Percentiles rank a stretch among this genome's conserved stretches.
These are phyloP conservation scores for Gastrophysa polygoni DNA, from an alignment of 2,888 invertebrate genomes.

Conservation along the genomic window DNA sequence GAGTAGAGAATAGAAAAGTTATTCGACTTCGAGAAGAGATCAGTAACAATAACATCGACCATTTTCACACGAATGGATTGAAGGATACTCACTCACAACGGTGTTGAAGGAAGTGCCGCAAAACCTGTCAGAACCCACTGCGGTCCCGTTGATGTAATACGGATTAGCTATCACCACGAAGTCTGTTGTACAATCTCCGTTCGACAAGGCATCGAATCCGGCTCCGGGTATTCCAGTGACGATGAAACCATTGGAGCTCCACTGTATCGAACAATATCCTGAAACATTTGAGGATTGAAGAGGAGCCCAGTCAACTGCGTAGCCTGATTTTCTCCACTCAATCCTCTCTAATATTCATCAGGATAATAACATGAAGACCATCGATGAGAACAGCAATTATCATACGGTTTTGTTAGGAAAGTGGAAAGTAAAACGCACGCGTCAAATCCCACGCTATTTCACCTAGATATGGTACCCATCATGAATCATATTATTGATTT, in stretches of 20 bases:
- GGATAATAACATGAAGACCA: no score
- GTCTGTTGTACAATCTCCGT: conserved; percentile 70
- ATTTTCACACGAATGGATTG: no score
- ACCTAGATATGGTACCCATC: no score
- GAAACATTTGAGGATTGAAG: conserved; percentile 39
- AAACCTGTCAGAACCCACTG: conserved; percentile 68
- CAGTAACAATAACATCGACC: no score
- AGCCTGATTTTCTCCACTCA: neutral
- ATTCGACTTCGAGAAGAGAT: no score
- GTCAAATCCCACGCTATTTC: no score
- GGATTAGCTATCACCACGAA: conserved; percentile 79
- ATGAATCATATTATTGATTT: no score
- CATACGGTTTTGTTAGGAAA: no score
- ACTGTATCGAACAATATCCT: conserved; percentile 75
- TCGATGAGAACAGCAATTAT: no score
- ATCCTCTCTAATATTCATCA: no score
- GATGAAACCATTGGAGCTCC: conserved; percentile 69
- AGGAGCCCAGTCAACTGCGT: neutral
- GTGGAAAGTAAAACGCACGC: no score
- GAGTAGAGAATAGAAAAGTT: no score
- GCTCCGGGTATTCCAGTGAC: conserved; percentile 65
- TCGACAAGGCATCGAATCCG: conserved; percentile 60
- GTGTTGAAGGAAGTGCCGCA: conserved; percentile 75
- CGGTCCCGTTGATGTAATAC: conserved; percentile 53
- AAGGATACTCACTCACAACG: conserved; percentile 66